phyloP scores from a whole-genome alignment of 2,797 vertebrate genomes.

The Hoplostethus mediterraneus region DNA sequence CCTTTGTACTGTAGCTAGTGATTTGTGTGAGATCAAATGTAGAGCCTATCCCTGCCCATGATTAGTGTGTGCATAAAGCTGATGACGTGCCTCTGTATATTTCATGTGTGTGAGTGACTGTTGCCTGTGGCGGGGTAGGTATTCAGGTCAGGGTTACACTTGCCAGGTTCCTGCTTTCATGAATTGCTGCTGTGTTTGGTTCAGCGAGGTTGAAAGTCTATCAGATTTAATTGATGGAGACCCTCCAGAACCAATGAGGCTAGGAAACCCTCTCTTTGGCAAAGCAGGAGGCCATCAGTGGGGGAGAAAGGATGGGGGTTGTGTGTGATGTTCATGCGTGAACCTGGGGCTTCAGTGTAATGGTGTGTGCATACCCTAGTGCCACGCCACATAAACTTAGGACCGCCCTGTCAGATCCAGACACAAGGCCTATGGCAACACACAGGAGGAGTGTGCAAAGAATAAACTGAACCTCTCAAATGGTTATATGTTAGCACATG shows the following conservation, averaged over 20 bases:
- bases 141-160: slow-evolving; percentile 48
- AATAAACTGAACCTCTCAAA: slow-evolving; percentile 62
- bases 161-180: slow-evolving; percentile 35
- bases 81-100: slow-evolving; percentile 50
- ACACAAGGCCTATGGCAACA: slow-evolving; percentile 59
- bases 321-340: slow-evolving; percentile 74
- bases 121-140: slow-evolving; percentile 34
- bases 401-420: slow-evolving; percentile 74
- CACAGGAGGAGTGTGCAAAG: slow-evolving; percentile 66
- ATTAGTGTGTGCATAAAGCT: slow-evolving; percentile 42
- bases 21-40: slow-evolving; percentile 55
- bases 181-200: slow-evolving; percentile 59
- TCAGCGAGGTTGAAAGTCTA: slow-evolving; percentile 74
- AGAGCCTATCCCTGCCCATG: slow-evolving; percentile 36
- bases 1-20: slow-evolving; percentile 42
- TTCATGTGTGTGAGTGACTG: slow-evolving; percentile 31
- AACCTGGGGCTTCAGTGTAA: slow-evolving; percentile 78
- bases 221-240: slow-evolving; percentile 83
- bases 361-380: slow-evolving; percentile 79
- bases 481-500: slow-evolving; percentile 44
- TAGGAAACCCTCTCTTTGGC: slow-evolving; percentile 75
- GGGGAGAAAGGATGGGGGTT: slow-evolving; percentile 57
- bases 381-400: slow-evolving; percentile 81
- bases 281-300: slow-evolving; percentile 72
- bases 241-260: slow-evolving; percentile 80